A percentile compares a stretch with the other conserved stretches of the same genome.
These are phyloP conservation scores for Tapera naevia DNA, from an alignment of 2,797 vertebrate genomes.

Conservation along the genomic window DNA sequence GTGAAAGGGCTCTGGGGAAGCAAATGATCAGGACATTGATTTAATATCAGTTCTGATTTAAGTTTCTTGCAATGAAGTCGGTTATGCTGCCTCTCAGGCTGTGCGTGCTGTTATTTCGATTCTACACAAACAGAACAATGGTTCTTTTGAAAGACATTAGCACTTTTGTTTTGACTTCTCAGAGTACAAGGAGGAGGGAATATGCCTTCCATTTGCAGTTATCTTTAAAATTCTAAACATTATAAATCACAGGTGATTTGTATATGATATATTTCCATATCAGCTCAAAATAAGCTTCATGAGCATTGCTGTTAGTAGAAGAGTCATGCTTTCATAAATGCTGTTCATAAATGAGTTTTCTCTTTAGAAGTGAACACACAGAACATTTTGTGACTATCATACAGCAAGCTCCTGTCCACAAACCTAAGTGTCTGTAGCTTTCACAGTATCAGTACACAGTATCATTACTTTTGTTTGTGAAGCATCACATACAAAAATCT, in stretches of 20 bases:
- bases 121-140: neutral
- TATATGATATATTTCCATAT: neutral
- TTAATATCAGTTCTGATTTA: conserved; percentile 59
- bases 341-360: neutral
- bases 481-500: neutral
- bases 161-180: neutral
- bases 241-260: neutral
- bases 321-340: neutral
- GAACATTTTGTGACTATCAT: neutral
- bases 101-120: neutral
- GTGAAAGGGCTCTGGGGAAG: neutral
- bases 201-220: neutral
- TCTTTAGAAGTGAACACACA: neutral
- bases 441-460: neutral
- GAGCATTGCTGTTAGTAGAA: neutral
- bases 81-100: neutral
- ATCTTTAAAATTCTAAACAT: neutral
- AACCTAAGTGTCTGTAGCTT: neutral
- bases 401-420: neutral
- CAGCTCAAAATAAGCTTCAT: neutral
- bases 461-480: neutral
- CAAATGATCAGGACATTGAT: conserved; percentile 50
- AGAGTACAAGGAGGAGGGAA: neutral
- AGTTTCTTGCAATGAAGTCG: neutral
- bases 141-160: neutral